Evolutionary conservation across 2,113 vertebrate genomes (phyloP).

Genomic region (Pristiophorus japonicus): DNA sequence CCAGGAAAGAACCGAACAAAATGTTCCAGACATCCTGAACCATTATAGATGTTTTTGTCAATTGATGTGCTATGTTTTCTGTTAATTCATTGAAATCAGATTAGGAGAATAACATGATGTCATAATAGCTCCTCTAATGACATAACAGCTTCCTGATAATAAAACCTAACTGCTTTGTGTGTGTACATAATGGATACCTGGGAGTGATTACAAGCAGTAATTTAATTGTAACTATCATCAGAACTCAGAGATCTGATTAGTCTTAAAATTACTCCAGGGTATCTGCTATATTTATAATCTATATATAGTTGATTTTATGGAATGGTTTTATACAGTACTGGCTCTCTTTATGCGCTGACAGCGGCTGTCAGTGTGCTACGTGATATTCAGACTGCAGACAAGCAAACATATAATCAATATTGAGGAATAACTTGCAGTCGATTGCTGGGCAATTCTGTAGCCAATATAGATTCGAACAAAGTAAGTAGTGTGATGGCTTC

Average conservation of each 20-base stretch:
- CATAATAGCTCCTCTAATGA: slow-evolving; percentile 11
- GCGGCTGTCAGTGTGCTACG: background rate
- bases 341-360: background rate
- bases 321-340: background rate
- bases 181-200: slow-evolving; percentile 32
- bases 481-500: background rate
- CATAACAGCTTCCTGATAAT: slow-evolving; percentile 31
- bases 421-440: slow-evolving; percentile 12
- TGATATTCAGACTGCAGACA: background rate
- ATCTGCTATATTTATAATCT: slow-evolving; percentile 18
- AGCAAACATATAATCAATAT: background rate
- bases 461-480: background rate
- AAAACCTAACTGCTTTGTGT: slow-evolving; percentile 23
- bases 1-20: background rate
- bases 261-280: slow-evolving; percentile 26
- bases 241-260: slow-evolving; percentile 27
- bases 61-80: background rate
- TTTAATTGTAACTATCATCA: slow-evolving; percentile 32
- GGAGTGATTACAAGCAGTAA: slow-evolving; percentile 28
- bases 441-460: background rate
- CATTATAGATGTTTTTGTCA: background rate
- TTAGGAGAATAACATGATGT: slow-evolving; percentile 25
- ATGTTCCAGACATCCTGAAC: background rate
- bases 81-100: slow-evolving; percentile 29
- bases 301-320: slow-evolving; percentile 13